phyloP scores from a whole-genome alignment of 2,888 invertebrate genomes.

The Cheiracanthium punctorium region DNA sequence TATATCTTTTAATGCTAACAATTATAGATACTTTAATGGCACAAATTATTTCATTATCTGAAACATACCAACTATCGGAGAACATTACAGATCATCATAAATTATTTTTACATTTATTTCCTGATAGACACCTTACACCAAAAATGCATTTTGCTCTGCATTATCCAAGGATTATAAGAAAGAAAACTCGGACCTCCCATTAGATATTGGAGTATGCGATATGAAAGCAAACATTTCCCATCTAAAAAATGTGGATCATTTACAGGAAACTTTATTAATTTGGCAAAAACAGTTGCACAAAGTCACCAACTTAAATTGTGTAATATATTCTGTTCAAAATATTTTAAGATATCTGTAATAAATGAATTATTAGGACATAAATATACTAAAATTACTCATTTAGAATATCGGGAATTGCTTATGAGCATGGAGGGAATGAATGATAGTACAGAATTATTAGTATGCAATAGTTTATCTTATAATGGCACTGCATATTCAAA shows the following conservation, averaged over 20 bases:
- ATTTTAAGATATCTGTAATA: constrained; percentile 2
- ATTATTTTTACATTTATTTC: constrained; percentile 24
- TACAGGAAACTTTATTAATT: constrained; percentile 31
- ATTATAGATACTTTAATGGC: constrained; percentile 25
- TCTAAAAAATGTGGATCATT: constrained; percentile 17
- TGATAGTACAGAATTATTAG: neutral
- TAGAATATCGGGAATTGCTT: neutral
- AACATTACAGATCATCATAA: constrained; percentile 20
- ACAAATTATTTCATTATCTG: constrained; percentile 18
- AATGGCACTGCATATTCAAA: constrained; percentile 23
- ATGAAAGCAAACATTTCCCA: constrained; percentile 26
- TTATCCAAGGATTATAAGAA: too few relatives aligned
- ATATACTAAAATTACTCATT: neutral
- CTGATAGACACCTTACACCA: constrained; percentile 23
- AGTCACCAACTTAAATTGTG: constrained; percentile 19
- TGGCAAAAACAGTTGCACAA: constrained; percentile 23
- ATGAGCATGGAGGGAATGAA: neutral
- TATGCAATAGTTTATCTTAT: neutral
- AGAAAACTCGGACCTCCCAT: too few relatives aligned
- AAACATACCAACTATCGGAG: too few relatives aligned
- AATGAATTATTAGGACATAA: constrained; percentile 17
- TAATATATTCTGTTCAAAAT: neutral
- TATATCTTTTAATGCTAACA: constrained; percentile 22
- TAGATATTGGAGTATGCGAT: too few relatives aligned
- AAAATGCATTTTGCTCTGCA: too few relatives aligned